Evolutionary conservation across 2,888 invertebrate genomes (phyloP).

Genomic region (Epsilonema sp.): DNA sequence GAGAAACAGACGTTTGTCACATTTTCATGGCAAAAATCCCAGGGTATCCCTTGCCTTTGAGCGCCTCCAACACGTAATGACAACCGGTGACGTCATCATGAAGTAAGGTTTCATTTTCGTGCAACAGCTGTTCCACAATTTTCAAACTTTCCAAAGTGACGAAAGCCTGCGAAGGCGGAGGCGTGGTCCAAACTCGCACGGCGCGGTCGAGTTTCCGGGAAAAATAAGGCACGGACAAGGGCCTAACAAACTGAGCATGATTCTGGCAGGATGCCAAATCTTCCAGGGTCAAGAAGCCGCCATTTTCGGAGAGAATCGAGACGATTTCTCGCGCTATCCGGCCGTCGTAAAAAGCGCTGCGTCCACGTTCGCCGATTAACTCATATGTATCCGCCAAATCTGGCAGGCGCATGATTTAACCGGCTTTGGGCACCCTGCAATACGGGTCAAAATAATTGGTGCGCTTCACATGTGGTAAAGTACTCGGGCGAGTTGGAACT

Average conservation of each 20-base stretch:
- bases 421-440: no score
- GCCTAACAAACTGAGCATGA: neutral
- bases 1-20: no score
- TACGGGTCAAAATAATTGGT: no score
- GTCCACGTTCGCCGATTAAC: neutral
- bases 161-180: neutral
- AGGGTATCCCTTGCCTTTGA: no score
- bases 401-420: conserved; percentile 4
- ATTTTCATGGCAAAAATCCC: no score
- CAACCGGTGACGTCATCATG: no score
- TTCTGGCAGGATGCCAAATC: conserved; percentile 5
- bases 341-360: conserved; percentile 4
- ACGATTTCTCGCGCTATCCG: conserved; percentile 4
- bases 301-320: neutral
- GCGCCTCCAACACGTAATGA: no score
- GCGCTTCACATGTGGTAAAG: no score
- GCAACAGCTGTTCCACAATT: neutral
- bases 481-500: no score
- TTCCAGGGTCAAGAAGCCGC: conserved; percentile 1
- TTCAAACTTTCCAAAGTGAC: conserved; percentile 6
- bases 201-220: neutral
- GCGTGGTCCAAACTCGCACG: conserved; percentile 1
- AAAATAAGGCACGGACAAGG: neutral
- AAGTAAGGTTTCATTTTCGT: no score
- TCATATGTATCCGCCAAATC: conserved; percentile 2